Percentiles rank a stretch among this genome's conserved stretches.
phyloP scores from a whole-genome alignment of 53 echinoderm and acorn worm species.

The Apostichopus leukothele region DNA sequence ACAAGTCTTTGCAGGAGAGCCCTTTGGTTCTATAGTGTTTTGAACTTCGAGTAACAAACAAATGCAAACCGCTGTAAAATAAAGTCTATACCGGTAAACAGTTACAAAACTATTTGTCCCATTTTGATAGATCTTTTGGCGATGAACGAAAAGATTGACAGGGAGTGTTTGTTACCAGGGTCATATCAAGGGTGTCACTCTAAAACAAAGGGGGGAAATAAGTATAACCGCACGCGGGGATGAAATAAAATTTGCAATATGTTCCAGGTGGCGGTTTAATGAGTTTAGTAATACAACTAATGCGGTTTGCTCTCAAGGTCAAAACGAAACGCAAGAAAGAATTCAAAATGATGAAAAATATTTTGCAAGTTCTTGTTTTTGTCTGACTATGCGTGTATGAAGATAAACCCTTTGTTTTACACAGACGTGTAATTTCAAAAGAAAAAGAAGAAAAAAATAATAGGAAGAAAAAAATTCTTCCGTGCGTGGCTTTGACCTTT shows the following conservation, averaged over 20 bases:
- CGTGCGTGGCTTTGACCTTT: background rate
- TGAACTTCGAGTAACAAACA: constrained; percentile 29
- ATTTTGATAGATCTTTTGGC: background rate
- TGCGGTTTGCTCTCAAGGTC: constrained; percentile 43
- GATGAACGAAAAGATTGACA: background rate
- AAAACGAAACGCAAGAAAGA: background rate
- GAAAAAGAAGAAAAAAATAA: background rate
- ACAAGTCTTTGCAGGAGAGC: constrained; percentile 33
- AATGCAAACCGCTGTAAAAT: constrained; percentile 7
- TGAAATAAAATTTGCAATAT: constrained; percentile 20
- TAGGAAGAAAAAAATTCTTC: background rate
- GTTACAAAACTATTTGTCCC: background rate
- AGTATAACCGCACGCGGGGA: constrained; percentile 16
- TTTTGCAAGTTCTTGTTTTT: constrained; percentile 4
- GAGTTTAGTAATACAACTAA: constrained; percentile 37
- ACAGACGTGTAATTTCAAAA: no score
- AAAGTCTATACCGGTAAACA: background rate
- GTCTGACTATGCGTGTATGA: constrained; percentile 22
- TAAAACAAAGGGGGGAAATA: background rate
- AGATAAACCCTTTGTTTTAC: constrained; percentile 2
- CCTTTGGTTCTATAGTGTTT: background rate
- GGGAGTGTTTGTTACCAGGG: background rate
- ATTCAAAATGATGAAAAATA: constrained; percentile 21
- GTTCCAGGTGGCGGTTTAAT: constrained; percentile 42
- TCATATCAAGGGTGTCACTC: background rate